Base-by-base conservation (phyloP, 2,113 vertebrate genomes). In the Nannobrachium achirus region DNA sequence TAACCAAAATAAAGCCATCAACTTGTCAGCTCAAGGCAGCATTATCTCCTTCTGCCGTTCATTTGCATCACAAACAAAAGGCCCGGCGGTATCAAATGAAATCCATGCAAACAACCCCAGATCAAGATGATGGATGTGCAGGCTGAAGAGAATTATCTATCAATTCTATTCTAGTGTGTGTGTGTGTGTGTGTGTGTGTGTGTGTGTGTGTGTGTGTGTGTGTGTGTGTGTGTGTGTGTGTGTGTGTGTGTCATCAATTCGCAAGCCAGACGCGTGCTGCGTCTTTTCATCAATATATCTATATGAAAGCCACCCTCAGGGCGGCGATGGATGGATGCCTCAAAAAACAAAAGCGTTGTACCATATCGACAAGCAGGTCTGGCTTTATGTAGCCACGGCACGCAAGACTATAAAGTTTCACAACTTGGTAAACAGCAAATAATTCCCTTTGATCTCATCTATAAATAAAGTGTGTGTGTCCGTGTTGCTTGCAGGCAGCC, bases 1-100 rank as follows among this genome's bases (percentile, higher is more conserved):
- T 33, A 33, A 33, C n/a, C 63, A 76, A 78, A 74, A 82, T 68
- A 10, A 78, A 84, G 59, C 70, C 74, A 75, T 70, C 76, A 44
- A 73, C 56, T 70, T 76, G 69, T 63, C 68, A 75, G 60, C 61
- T 69, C 52, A 11, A 72, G n/a, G 18, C 53, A 72, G 68, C 51
- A 76, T 68, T 53, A 57, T 65, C 76, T 55, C 45, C 71, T 59
- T 65, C 76, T 41, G 78, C 63, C 74, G 76, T 71, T 78, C 57
- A 80, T 77, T 58, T 76, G 64, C 73, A 71, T 61, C 19, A 9
- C 56, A 76, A 68, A 67, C 6, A 48, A 33, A 33, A 5, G n/a
- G 7, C n/a, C 10, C 81, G 76, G 40, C 80, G 78, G 78, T 79
- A 80, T 63, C 56, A 77, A 73, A 18, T 18, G 63, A 76, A 56